Evolutionary conservation across 2,797 vertebrate genomes (phyloP).

Genomic region (Tapera naevia): DNA sequence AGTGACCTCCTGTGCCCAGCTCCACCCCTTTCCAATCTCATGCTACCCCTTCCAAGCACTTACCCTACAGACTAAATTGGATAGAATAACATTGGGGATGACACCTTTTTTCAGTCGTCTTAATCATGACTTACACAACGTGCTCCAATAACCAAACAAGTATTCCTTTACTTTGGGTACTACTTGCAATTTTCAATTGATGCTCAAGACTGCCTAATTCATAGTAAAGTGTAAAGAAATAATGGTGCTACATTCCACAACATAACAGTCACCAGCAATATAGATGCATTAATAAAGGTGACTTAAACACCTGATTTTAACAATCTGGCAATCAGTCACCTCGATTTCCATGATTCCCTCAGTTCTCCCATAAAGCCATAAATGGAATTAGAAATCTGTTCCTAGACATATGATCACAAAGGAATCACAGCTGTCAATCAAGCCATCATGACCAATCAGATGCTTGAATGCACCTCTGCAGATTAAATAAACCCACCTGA

Average conservation of each 20-base stretch:
- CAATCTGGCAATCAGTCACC: neutral
- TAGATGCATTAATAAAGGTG: neutral
- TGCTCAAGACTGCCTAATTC: too few relatives aligned
- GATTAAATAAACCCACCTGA: neutral
- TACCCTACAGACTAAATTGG: neutral
- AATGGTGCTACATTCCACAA: fast-evolving
- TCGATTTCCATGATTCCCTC: neutral
- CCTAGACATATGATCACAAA: neutral
- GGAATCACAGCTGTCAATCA: neutral
- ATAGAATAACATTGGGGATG: neutral
- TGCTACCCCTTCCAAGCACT: neutral
- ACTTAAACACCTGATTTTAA: neutral
- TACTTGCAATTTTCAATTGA: too few relatives aligned
- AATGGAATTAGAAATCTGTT: neutral
- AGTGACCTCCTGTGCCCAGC: neutral
- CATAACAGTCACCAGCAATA: neutral
- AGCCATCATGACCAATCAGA: fast-evolving
- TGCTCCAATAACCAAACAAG: too few relatives aligned
- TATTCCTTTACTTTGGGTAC: too few relatives aligned
- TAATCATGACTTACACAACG: neutral
- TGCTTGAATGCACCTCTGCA: neutral
- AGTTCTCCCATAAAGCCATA: neutral
- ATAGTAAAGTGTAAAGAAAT: neutral
- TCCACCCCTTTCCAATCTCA: neutral
- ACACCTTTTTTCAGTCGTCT: neutral